These are phyloP conservation scores for Struthidea cinerea DNA, from an alignment of 2,113 vertebrate species.

Conservation along the genomic window DNA sequence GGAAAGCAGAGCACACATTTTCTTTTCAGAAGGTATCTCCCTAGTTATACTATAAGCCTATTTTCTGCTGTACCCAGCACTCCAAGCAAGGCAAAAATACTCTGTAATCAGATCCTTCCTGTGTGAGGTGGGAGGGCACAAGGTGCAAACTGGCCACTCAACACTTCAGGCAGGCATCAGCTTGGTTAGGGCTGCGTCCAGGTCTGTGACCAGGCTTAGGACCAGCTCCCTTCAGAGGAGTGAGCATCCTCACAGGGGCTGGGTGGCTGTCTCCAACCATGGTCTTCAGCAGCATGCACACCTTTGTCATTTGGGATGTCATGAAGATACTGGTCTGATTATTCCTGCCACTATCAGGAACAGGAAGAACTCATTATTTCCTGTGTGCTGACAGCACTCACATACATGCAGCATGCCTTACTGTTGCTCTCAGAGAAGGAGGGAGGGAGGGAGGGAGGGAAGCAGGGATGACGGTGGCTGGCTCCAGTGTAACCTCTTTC, in stretches of 20 bases:
- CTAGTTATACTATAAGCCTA: background rate
- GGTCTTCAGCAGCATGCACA: background rate
- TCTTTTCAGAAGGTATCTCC: background rate
- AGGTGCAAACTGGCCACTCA: background rate
- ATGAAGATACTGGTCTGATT: background rate
- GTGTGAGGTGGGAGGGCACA: background rate
- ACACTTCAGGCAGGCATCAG: background rate
- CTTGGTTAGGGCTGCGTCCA: background rate
- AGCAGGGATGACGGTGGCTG: background rate
- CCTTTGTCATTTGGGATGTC: background rate
- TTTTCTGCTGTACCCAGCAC: background rate
- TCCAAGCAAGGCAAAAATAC: background rate
- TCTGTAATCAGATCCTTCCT: background rate
- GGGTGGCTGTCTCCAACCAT: background rate
- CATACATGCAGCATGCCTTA: accelerated
- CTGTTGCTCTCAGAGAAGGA: background rate
- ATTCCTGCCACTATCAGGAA: background rate
- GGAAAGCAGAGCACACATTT: background rate
- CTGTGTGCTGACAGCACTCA: accelerated
- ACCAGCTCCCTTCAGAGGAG: background rate
- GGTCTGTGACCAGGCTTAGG: background rate
- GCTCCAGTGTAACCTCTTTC: background rate
- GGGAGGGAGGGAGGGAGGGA: background rate
- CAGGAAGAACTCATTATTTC: background rate
- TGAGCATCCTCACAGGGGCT: background rate